Percentiles rank a stretch among this genome's conserved stretches.
phyloP scores from a whole-genome alignment of 23 tunicate genomes.

The Styela plicata region DNA sequence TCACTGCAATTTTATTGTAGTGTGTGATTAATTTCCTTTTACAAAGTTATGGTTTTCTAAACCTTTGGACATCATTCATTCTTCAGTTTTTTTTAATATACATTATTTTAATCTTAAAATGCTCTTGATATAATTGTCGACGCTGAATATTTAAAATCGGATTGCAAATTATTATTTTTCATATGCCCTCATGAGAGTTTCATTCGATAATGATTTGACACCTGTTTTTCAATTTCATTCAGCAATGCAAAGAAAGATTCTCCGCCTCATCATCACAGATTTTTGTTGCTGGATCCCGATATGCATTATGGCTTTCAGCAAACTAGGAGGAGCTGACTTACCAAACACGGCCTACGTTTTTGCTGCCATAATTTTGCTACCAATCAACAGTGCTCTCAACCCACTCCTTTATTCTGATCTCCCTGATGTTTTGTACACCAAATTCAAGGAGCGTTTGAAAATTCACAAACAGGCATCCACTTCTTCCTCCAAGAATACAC shows the following conservation, averaged over 20 bases:
- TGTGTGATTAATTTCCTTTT: no score
- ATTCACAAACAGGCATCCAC: neutral
- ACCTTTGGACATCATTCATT: no score
- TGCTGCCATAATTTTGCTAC: constrained; percentile 30
- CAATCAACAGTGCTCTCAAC: constrained; percentile 30
- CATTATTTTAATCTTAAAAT: no score
- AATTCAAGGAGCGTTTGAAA: neutral
- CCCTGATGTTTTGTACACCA: constrained; percentile 8
- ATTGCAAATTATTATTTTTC: no score
- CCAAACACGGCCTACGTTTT: constrained; percentile 21
- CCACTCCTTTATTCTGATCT: constrained; percentile 23
- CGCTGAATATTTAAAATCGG: no score
- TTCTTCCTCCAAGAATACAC: neutral
- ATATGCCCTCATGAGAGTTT: no score
- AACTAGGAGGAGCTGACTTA: constrained; percentile 11
- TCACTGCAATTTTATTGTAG: no score
- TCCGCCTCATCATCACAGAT: constrained; percentile 20
- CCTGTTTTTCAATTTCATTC: no score
- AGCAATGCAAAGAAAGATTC: constrained; percentile 16
- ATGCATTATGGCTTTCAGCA: constrained; percentile 25
- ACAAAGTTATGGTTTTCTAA: no score
- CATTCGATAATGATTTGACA: no score
- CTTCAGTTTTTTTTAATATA: no score
- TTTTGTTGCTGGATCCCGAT: constrained; percentile 33
- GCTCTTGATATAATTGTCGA: no score